Conservation (phyloP, 2,113 vertebrate species). For the Corydoras maculifer region DNA sequence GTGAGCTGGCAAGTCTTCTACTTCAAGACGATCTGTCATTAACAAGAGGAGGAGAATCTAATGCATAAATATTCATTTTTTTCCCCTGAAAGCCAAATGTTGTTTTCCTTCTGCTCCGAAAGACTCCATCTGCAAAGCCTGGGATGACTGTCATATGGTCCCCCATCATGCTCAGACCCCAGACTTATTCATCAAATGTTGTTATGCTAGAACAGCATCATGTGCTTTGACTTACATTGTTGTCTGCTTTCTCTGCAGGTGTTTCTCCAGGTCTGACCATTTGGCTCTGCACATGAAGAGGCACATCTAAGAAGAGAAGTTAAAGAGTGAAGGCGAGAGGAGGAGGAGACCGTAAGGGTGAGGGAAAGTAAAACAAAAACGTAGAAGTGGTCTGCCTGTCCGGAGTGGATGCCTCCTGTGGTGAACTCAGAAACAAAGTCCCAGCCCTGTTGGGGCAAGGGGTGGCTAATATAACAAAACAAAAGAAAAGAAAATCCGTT, state of each 20-base stretch:
- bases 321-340: slow-evolving; percentile 29
- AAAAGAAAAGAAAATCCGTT: slow-evolving; percentile 17
- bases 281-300: slow-evolving; percentile 97
- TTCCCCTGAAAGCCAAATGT: slow-evolving; percentile 38
- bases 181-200: slow-evolving; percentile 19
- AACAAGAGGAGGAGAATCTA: slow-evolving; percentile 29
- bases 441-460: slow-evolving; percentile 6
- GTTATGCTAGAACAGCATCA: slow-evolving; percentile 6
- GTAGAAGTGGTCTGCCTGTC: slow-evolving; percentile 41
- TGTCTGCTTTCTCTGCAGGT: slow-evolving; percentile 63
- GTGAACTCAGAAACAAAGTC: slow-evolving; percentile 14
- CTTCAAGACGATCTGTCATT: slow-evolving; percentile 26
- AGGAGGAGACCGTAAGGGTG: slow-evolving; percentile 17
- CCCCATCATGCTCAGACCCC: slow-evolving; percentile 21
- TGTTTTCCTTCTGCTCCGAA: slow-evolving; percentile 39
- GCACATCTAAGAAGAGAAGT: slow-evolving; percentile 74
- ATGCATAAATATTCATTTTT: slow-evolving; percentile 27
- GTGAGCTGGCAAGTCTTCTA: slow-evolving; percentile 28
- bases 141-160: slow-evolving; percentile 29
- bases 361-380: slow-evolving; percentile 31
- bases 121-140: slow-evolving; percentile 41
- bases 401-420: slow-evolving; percentile 34
- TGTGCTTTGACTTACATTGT: slow-evolving; percentile 6
- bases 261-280: slow-evolving; percentile 96
- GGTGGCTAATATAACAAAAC: slow-evolving; percentile 17